A percentile compares a stretch with the other conserved stretches of the same genome.
Conservation (phyloP, 2,888 invertebrate genomes). For the Metopia argyrocephala region DNA sequence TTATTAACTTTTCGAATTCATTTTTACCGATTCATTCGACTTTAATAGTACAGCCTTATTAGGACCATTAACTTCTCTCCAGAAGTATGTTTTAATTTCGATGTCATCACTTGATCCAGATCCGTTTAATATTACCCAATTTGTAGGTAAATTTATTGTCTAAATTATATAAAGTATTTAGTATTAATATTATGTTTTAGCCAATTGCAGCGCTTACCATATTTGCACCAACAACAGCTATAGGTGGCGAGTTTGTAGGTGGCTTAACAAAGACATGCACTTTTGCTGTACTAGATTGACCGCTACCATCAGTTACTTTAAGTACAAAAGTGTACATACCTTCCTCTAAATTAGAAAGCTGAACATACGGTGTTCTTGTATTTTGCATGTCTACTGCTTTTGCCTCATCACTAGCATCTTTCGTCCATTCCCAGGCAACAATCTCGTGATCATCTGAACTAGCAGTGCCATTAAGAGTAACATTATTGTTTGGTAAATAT, state of each 20-base stretch:
- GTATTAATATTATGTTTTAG: not conserved
- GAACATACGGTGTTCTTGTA: slow-evolving; percentile 92
- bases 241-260: slow-evolving; percentile 90
- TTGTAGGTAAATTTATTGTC: slow-evolving; percentile 91
- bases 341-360: slow-evolving; percentile 92
- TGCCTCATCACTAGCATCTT: slow-evolving; percentile 90
- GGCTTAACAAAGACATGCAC: slow-evolving; percentile 96
- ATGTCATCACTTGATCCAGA: slow-evolving; percentile 90
- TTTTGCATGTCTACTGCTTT: slow-evolving; percentile 98
- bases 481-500: slow-evolving; percentile 91
- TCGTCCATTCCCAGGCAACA: slow-evolving; percentile 97
- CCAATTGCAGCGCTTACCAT: slow-evolving; percentile 68
- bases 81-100: slow-evolving; percentile 88
- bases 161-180: slow-evolving; percentile 68
- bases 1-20: not conserved
- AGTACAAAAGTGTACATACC: slow-evolving; percentile 96
- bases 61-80: slow-evolving; percentile 89
- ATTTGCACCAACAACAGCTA: slow-evolving; percentile 84
- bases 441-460: slow-evolving; percentile 97
- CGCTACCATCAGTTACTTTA: slow-evolving; percentile 94
- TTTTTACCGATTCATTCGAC: slow-evolving; percentile 80
- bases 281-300: slow-evolving; percentile 91
- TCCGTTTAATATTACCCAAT: slow-evolving; percentile 89
- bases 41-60: slow-evolving; percentile 81
- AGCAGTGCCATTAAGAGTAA: slow-evolving; percentile 92